Evolutionary conservation across 1,140 invertebrate genomes (phyloP).

Genomic region (Alviniconcha marisindica): DNA sequence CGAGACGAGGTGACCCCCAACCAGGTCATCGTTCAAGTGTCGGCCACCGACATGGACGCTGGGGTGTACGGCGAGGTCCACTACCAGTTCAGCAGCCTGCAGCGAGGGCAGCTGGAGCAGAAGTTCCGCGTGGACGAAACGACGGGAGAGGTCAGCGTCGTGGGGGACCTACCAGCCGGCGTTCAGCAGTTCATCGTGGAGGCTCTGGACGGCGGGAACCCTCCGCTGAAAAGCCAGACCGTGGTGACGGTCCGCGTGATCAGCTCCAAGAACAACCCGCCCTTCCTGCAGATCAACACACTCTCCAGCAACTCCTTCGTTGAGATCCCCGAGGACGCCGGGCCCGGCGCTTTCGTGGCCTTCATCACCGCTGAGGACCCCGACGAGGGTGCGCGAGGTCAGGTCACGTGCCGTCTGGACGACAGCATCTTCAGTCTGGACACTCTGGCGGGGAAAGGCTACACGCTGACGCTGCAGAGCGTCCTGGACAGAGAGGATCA

Average conservation of each 20-base stretch:
- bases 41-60: slow-evolving; percentile 87
- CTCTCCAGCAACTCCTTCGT: slow-evolving; percentile 76
- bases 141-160: slow-evolving; percentile 59
- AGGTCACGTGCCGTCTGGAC: slow-evolving; percentile 56
- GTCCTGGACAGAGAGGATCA: slow-evolving; percentile 87
- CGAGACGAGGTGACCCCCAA: slow-evolving; percentile 49
- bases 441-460: slow-evolving; percentile 51
- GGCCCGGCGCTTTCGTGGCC: slow-evolving; percentile 58
- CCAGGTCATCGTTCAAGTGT: slow-evolving; percentile 77
- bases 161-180: slow-evolving; percentile 48
- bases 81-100: slow-evolving; percentile 82
- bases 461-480: slow-evolving; percentile 53
- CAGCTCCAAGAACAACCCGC: slow-evolving; percentile 58
- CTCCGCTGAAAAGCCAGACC: slow-evolving; percentile 91
- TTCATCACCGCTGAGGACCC: slow-evolving; percentile 59
- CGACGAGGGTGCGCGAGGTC: slow-evolving; percentile 57
- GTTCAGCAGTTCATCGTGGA: slow-evolving; percentile 88
- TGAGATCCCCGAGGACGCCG: slow-evolving; percentile 76
- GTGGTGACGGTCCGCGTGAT: slow-evolving; percentile 89
- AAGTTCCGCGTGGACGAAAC: slow-evolving; percentile 56
- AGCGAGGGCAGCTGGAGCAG: slow-evolving; percentile 51
- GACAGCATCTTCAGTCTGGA: slow-evolving; percentile 48
- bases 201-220: slow-evolving; percentile 93
- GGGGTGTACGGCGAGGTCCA: slow-evolving; percentile 87
- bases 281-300: slow-evolving; percentile 81